Evolutionary conservation across 1,140 invertebrate genomes (phyloP).

Genomic region (Samia ricini): DNA sequence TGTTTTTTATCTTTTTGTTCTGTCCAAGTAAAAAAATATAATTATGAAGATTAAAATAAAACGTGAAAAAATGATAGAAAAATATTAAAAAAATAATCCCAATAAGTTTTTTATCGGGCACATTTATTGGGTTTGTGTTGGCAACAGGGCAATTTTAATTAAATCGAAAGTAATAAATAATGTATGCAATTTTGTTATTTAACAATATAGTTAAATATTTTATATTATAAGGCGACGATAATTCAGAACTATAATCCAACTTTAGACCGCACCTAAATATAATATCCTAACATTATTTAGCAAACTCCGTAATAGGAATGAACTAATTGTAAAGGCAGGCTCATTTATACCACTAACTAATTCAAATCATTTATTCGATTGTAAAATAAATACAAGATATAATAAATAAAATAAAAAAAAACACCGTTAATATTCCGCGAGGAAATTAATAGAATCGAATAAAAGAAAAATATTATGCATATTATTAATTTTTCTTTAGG

Average conservation of each 20-base stretch:
- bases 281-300: neutral
- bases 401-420: neutral
- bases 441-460: neutral
- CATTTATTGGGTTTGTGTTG: too few species aligned
- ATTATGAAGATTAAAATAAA: too few species aligned
- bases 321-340: neutral
- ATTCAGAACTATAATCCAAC: neutral
- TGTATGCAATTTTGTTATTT: neutral
- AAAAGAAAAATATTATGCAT: neutral
- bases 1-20: neutral
- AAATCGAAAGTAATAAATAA: too few species aligned
- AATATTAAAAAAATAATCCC: too few species aligned
- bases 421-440: neutral
- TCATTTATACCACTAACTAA: neutral
- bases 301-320: constrained; percentile 8
- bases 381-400: neutral
- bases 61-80: too few species aligned
- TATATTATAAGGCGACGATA: neutral
- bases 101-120: too few species aligned
- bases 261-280: neutral
- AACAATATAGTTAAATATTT: neutral
- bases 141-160: too few species aligned
- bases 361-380: neutral
- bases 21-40: too few species aligned
- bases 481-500: neutral